These are phyloP conservation scores for Pycnonotus jocosus DNA, from an alignment of 2,113 vertebrate genomes.

Conservation along the genomic window DNA sequence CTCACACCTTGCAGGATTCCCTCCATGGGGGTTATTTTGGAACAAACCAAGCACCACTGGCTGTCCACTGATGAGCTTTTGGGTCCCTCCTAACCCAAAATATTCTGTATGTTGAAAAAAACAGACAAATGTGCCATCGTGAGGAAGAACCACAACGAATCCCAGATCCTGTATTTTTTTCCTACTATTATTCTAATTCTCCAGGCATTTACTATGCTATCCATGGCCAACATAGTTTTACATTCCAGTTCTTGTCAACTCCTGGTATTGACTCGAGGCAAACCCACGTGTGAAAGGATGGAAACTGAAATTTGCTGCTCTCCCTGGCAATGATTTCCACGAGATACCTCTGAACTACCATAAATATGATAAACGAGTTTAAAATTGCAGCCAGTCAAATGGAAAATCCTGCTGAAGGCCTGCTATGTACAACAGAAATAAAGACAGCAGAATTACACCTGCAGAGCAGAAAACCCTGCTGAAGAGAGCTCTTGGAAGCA, in stretches of 20 bases:
- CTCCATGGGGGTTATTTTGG: neutral
- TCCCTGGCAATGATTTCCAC: neutral
- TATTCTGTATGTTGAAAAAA: neutral
- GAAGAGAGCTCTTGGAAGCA: neutral
- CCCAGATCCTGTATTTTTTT: neutral
- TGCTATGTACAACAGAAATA: neutral
- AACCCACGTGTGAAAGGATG: neutral
- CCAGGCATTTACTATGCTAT: neutral
- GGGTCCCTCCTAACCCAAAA: neutral
- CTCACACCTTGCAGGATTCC: neutral
- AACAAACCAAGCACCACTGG: neutral
- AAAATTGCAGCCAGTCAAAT: neutral
- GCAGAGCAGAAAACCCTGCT: neutral
- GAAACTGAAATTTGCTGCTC: neutral
- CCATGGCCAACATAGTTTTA: neutral
- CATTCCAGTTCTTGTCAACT: neutral
- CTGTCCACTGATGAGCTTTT: neutral
- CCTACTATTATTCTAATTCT: neutral
- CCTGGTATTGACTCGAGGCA: neutral
- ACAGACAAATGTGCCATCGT: neutral
- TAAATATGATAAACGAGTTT: neutral
- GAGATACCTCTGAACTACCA: neutral
- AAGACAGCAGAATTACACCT: neutral
- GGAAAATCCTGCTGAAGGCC: neutral
- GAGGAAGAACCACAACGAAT: neutral